These are phyloP conservation scores for Sorex maritimensis DNA, from an alignment of 2,797 vertebrate species.

Conservation along the genomic window DNA sequence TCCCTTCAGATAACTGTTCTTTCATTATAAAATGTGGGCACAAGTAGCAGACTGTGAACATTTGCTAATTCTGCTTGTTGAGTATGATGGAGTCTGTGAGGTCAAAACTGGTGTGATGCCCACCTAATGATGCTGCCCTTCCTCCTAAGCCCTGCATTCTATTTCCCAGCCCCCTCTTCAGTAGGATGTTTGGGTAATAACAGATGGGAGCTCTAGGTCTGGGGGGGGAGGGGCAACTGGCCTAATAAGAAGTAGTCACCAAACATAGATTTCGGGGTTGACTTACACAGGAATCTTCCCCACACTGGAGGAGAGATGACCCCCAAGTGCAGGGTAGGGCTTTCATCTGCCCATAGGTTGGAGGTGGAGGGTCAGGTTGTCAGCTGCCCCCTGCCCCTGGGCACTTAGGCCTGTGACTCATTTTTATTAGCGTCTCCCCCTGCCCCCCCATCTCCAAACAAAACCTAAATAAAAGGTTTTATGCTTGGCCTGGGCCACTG, in stretches of 20 bases:
- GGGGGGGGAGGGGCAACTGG: not conserved
- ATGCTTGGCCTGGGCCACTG: not conserved
- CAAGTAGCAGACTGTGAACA: slow-evolving; percentile 11
- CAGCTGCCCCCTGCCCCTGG: too few species aligned
- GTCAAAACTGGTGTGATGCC: not conserved
- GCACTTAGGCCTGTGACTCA: not conserved
- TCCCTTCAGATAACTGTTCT: slow-evolving; percentile 4
- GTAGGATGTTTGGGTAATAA: not conserved
- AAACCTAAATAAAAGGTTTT: not conserved
- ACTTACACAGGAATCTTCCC: not conserved
- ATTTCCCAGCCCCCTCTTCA: not conserved
- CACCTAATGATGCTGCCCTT: not conserved
- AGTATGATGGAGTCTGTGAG: not conserved
- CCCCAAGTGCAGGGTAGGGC: not conserved
- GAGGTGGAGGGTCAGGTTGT: not conserved
- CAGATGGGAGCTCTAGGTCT: not conserved
- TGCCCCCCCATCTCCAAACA: not conserved
- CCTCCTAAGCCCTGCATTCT: not conserved
- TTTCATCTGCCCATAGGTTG: not conserved
- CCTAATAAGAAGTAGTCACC: not conserved
- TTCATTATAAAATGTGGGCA: slow-evolving; percentile 47
- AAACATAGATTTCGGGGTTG: not conserved
- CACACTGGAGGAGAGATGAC: not conserved
- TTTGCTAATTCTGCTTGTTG: slow-evolving; percentile 27
- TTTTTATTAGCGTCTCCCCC: not conserved